phyloP scores from a whole-genome alignment of 1,140 invertebrate genomes.

The Cylas formicarius region DNA sequence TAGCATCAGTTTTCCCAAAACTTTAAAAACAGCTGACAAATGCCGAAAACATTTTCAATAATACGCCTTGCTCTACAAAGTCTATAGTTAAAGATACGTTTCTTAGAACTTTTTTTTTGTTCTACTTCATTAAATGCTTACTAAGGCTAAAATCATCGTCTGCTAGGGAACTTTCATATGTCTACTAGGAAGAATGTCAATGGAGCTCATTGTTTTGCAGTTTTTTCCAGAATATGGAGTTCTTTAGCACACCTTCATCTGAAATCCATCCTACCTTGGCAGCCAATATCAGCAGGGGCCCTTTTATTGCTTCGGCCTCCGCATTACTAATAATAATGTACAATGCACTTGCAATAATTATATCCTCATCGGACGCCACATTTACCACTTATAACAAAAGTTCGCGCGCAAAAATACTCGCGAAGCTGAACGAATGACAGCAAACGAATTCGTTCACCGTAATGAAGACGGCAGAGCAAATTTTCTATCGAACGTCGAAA shows the following conservation, averaged over 20 bases:
- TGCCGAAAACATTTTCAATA: constrained; percentile 40
- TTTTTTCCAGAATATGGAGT: constrained; percentile 9
- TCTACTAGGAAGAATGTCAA: constrained; percentile 20
- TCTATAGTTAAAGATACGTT: constrained; percentile 37
- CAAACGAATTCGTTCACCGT: constrained; percentile 1
- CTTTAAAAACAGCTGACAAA: constrained; percentile 8
- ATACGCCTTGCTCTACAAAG: constrained; percentile 34
- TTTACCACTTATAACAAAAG: constrained; percentile 1
- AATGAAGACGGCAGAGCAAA: constrained; percentile 1
- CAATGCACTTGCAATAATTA: constrained; percentile 6
- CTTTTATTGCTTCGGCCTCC: not conserved
- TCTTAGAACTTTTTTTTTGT: constrained; percentile 34
- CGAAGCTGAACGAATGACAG: constrained; percentile 9
- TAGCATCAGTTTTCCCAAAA: constrained; percentile 6
- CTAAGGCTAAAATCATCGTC: constrained; percentile 34
- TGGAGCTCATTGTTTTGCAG: constrained; percentile 10
- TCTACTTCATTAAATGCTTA: not conserved
- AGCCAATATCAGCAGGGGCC: constrained; percentile 1
- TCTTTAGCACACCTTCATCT: constrained; percentile 8
- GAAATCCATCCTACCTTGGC: constrained; percentile 7
- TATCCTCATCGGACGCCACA: constrained; percentile 5
- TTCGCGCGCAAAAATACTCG: constrained; percentile 1
- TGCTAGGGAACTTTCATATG: constrained; percentile 27
- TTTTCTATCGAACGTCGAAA: too few relatives aligned
- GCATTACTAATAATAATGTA: constrained; percentile 10